A percentile compares a stretch with the other conserved stretches of the same genome.
Conservation (phyloP, 2,797 vertebrate genomes). For the Coregonus suidteri region DNA sequence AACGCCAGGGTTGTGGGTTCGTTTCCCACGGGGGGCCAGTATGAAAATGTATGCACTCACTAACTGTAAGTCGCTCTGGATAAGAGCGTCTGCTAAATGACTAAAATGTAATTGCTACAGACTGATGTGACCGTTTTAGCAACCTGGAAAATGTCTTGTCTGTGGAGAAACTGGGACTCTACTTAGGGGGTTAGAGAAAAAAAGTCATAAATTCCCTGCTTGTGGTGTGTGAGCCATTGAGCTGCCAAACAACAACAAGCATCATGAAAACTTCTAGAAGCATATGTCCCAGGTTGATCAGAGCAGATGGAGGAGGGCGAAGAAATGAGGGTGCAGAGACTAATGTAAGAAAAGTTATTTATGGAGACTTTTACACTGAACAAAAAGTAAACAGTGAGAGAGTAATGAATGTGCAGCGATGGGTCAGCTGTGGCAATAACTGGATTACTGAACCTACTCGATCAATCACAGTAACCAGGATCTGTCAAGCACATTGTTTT, state of each 20-base stretch:
- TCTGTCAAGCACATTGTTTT: neutral
- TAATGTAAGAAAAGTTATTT: constrained; percentile 2
- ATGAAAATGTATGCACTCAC: too few relatives aligned
- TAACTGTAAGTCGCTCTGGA: too few relatives aligned
- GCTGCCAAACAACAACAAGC: constrained; percentile 4
- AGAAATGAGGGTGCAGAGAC: neutral
- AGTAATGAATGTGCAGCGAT: neutral
- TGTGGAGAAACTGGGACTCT: constrained; percentile 1
- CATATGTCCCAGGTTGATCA: constrained; percentile 6
- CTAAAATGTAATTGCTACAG: neutral
- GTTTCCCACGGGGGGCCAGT: too few relatives aligned
- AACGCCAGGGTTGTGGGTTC: too few relatives aligned
- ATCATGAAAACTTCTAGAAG: constrained; percentile 6
- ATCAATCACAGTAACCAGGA: neutral
- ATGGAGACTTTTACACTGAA: neutral
- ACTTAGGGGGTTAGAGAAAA: neutral
- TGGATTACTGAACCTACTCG: neutral
- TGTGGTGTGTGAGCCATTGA: neutral
- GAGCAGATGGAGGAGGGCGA: constrained; percentile 3
- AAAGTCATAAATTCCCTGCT: neutral
- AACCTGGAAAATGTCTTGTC: neutral
- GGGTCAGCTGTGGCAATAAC: neutral
- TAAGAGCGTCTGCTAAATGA: too few relatives aligned
- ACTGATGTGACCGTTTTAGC: neutral
- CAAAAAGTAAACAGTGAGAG: neutral